Base-by-base conservation (phyloP, 2,888 invertebrate genomes). In the Folsomia candida region DNA sequence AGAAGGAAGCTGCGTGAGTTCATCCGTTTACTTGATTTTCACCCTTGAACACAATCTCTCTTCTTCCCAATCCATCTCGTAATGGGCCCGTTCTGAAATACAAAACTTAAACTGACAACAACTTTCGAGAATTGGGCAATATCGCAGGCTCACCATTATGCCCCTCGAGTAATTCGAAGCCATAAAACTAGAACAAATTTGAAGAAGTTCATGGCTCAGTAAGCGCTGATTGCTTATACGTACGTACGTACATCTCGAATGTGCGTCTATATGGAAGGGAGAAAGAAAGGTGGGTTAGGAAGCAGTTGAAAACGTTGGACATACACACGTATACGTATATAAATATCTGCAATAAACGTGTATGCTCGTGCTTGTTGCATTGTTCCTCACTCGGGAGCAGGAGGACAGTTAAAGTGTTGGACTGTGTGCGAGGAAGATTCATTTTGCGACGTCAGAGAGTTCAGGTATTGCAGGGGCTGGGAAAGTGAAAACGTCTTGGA, bases 1-100 rank as follows among this genome's bases (percentile, higher is more conserved):
- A 78, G 62, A 78, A 79, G 68, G 79, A 78, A 71, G 75, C 76
- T 66, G 76, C 79, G 78, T 78, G 75, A 79, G 79, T 76, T 51
- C n/a, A n/a, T n/a, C n/a, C n/a, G n/a, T n/a, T n/a, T n/a, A 9
- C 58, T 58, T 58, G 14, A n/a, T 58, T 58, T 58, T 9, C 18
- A 51, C 37, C 11, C 9, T 9, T 47, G 47, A 47, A 47, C 9
- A 47, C 9, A 47, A 47, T 11, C 9, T 11, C 47, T 47, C 47
- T 9, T 47, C 47, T 47, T 47, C 18, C 47, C 18, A 47, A 11
- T 47, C 47, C 18, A 11, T 18, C 18, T 47, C 47, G 18, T 18
- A 47, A 47, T 18, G 47, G 47, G 47, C n/a, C n/a, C n/a, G n/a
- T n/a, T n/a, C n/a, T n/a, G n/a, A n/a, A n/a, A n/a, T n/a, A n/a